Conservation (phyloP, 2,888 invertebrate species). For the Diarsia rubi region DNA sequence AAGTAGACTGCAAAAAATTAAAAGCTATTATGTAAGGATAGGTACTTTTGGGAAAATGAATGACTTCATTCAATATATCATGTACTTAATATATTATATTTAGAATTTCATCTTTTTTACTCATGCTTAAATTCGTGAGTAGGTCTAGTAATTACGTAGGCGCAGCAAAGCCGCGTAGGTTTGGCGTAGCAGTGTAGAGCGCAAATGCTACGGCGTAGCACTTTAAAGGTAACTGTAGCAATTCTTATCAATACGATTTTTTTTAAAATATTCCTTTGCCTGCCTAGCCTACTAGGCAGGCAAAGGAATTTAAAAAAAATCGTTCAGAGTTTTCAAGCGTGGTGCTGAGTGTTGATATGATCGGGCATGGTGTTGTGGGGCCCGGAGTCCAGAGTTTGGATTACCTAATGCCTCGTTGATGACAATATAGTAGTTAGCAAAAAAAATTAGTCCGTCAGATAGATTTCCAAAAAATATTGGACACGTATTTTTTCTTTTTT, state of each 20-base stretch:
- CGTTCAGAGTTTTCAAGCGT: not conserved
- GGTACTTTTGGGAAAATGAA: not conserved
- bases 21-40: not conserved
- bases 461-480: too few species aligned
- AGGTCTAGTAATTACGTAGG: constrained; percentile 7
- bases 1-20: not conserved
- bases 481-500: too few species aligned
- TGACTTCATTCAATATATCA: constrained; percentile 13
- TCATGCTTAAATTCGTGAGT: constrained; percentile 11
- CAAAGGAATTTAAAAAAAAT: too few species aligned
- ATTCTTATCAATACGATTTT: not conserved
- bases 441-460: too few species aligned
- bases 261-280: not conserved
- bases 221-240: not conserved
- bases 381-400: not conserved
- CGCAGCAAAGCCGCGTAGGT: constrained; percentile 23
- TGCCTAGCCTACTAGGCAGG: not conserved
- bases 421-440: too few species aligned
- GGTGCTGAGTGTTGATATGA: not conserved
- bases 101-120: not conserved
- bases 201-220: constrained; percentile 32
- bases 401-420: not conserved
- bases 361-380: not conserved
- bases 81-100: constrained; percentile 10
- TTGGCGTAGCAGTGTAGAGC: constrained; percentile 15